Base-by-base conservation (phyloP, 2,888 invertebrate species). In the Agrotis ipsilon region DNA sequence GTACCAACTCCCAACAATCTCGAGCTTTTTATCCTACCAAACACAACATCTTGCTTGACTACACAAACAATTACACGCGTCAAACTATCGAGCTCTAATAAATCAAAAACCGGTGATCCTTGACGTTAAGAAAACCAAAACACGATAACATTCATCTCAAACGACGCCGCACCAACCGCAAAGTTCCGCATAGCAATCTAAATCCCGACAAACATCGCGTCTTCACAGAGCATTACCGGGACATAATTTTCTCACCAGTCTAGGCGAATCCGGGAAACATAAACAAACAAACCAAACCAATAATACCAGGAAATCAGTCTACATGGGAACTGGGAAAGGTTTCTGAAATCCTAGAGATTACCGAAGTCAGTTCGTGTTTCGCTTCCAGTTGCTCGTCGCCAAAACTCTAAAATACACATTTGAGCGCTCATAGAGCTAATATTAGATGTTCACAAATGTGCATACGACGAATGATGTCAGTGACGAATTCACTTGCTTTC, bases 391-490 rank as follows among this genome's bases (percentile, higher is more conserved):
- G 66, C 51, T 71, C 77, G 75, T 86, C 86, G 88, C 84, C 86
- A 87, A 89, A 89, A 88, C 86, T 83, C 87, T 86, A 83, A 88
- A 88, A 90, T 86, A 89, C 85, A 82, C 87, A 86, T 88, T 87
- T 86, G 80, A 83, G 80, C 75, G 81, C 80, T 78, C 74, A 70
- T 82, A 83, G 83, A 80, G 83, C 90, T 92, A 92, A 90, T 91
- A 90, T 90, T 92, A 91, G 91, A 87, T 79, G 79, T 80, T 82
- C 87, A 83, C 81, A 83, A 87, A 88, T 88, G 86, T 88, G 87
- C 88, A 89, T 83, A 81, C 83, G 85, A 66, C 75, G 82, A 84
- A 85, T 89, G 89, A 91, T 90, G 91, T 90, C 90, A 90, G 86
- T 84, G 72, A 84, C 86, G 75, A 85, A 86, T 86, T 82, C 77